These are phyloP conservation scores for Ypsolopha scabrella DNA, from an alignment of 2,888 invertebrate genomes.

Conservation along the genomic window DNA sequence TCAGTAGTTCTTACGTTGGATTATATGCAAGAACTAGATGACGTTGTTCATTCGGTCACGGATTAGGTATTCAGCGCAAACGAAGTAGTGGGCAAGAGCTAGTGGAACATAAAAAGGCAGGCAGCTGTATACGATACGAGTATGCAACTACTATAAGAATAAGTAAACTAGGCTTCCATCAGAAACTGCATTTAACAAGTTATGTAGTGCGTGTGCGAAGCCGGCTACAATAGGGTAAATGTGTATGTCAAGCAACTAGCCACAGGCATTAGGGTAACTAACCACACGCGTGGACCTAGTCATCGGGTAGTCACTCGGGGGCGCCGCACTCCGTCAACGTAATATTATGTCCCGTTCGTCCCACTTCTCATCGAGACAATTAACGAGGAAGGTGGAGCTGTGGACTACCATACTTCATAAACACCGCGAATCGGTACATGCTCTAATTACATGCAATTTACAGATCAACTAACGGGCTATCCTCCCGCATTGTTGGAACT, in stretches of 20 bases:
- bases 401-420: constrained; percentile 8
- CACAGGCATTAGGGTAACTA: constrained; percentile 26
- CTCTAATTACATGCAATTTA: background rate
- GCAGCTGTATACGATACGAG: too few relatives aligned
- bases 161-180: too few relatives aligned
- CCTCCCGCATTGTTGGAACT: background rate
- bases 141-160: too few relatives aligned
- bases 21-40: too few relatives aligned
- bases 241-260: constrained; percentile 11
- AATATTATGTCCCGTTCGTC: constrained; percentile 53
- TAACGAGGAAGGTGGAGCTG: constrained; percentile 20
- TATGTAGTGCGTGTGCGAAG: background rate
- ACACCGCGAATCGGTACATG: background rate
- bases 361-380: constrained; percentile 41
- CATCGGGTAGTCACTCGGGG: constrained; percentile 6
- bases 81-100: too few relatives aligned
- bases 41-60: too few relatives aligned
- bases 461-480: background rate
- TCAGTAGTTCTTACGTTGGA: too few relatives aligned
- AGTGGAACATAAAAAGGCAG: too few relatives aligned
- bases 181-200: background rate
- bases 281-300: constrained; percentile 13
- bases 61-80: too few relatives aligned
- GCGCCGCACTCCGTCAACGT: constrained; percentile 6
- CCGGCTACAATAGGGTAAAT: background rate